Conservation (phyloP, 2,888 invertebrate genomes). For the Trissolcus brochymenae region DNA sequence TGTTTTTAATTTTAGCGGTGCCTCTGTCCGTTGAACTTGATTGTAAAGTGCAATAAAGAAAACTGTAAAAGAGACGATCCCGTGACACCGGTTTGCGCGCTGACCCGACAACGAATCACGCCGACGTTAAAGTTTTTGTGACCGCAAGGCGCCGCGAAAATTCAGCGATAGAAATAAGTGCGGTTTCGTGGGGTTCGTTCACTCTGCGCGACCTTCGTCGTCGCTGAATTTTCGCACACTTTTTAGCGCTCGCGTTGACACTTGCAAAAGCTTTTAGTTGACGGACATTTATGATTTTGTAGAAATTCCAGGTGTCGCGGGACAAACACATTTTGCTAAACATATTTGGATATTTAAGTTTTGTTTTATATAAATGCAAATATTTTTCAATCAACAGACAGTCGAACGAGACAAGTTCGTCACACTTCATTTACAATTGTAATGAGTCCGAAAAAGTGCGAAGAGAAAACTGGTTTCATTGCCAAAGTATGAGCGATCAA, state of each 20-base stretch:
- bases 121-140: slow-evolving; percentile 46
- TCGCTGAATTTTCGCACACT: slow-evolving; percentile 3
- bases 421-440: no score
- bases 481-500: no score
- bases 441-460: background rate
- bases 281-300: background rate
- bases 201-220: slow-evolving; percentile 6
- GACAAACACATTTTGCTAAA: background rate
- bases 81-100: slow-evolving; percentile 3
- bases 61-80: slow-evolving; percentile 4
- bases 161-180: slow-evolving; percentile 13
- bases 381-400: no score
- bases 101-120: slow-evolving; percentile 29
- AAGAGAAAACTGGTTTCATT: no score
- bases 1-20: no score
- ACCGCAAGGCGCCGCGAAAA: slow-evolving; percentile 20
- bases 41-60: slow-evolving; percentile 20
- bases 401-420: no score
- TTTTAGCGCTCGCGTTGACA: slow-evolving; percentile 15
- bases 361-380: no score
- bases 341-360: no score
- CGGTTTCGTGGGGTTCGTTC: slow-evolving; percentile 37
- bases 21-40: no score
- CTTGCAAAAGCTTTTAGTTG: slow-evolving; percentile 46
- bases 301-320: background rate